Conservation (phyloP, 2,888 invertebrate genomes). For the Calephelis perditalis region DNA sequence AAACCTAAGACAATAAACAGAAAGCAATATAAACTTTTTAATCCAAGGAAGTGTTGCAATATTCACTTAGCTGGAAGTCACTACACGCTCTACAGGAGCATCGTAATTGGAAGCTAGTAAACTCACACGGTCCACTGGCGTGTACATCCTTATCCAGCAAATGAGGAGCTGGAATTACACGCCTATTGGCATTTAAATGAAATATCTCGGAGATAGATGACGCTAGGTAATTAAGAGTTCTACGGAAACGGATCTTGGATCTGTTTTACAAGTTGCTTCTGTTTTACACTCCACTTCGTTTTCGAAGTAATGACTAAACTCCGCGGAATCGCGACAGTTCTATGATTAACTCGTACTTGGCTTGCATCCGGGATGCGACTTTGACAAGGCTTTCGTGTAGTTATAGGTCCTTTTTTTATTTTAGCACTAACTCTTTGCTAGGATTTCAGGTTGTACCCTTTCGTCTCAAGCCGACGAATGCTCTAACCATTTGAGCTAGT, state of each 20-base stretch:
- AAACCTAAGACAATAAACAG: conserved; percentile 15
- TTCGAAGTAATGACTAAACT: no score
- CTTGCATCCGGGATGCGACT: no score
- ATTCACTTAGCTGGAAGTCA: conserved; percentile 15
- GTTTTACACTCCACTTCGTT: no score
- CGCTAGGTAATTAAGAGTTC: background rate
- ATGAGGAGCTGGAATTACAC: conserved; percentile 32
- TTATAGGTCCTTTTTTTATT: no score
- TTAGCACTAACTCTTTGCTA: no score
- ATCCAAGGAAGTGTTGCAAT: conserved; percentile 15
- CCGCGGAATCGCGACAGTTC: no score
- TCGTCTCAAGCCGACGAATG: no score
- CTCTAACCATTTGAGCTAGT: no score
- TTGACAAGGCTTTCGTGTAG: no score
- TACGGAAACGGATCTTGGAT: background rate
- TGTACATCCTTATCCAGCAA: conserved; percentile 30
- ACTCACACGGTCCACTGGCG: conserved; percentile 30
- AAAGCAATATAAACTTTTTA: conserved; percentile 16
- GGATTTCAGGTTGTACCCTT: no score
- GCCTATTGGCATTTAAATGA: conserved; percentile 25
- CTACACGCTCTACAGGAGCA: conserved; percentile 16
- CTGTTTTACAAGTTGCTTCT: no score
- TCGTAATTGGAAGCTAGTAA: conserved; percentile 30
- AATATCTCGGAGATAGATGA: conserved; percentile 13
- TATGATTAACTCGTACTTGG: no score